Evolutionary conservation across 2,888 invertebrate species (phyloP), one percentile per base, ranked within the genome.

Genomic region (Isotomurus palustris): DNA sequence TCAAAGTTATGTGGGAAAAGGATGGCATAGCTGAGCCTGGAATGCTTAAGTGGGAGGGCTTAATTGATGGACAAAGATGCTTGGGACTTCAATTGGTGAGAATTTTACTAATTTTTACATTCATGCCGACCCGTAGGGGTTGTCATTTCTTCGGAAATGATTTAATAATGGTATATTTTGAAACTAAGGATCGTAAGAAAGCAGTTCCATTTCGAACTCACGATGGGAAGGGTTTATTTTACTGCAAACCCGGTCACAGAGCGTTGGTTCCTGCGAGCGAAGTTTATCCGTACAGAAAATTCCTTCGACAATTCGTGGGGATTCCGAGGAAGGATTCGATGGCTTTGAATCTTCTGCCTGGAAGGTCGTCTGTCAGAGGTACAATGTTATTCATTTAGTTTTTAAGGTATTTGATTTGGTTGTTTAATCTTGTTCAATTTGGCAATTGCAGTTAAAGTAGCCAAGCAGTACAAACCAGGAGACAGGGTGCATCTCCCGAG

Each of bases 191-290:
- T 27, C 55, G 60, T 17, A 64, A 58, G 22, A 64, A 64, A 53
- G 56, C 53, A 2, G 60, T 64, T 21, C 64, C 64, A 12, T 64
- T 53, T 47, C 53, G 58, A 47, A 45, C 29, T 12, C 32, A 58
- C 27, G 64, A 64, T 53, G 64, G 64, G 14, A 60, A 60, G 43
- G 60, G 60, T 4, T 44, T 64, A 21, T 64, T 60, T 47, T 64
- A 60, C 28, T 64, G 64, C 12, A 64, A 64, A 56, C 64, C 64
- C 2, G 64, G 64, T 6, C 64, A 64, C 28, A 44, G 64, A 17
- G 64, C 64, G 21, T n/a, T 64, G 21, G 60, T 64, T 10, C 64
- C 58, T 3, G 55, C 45, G n/a, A 27, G 45, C 8, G 64, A 64
- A 35, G 53, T 64, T 2, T 55, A 48, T 25, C 55, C 64, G 2